These are phyloP conservation scores for Orthosia cruda DNA, from an alignment of 2,888 invertebrate species.

Conservation along the genomic window DNA sequence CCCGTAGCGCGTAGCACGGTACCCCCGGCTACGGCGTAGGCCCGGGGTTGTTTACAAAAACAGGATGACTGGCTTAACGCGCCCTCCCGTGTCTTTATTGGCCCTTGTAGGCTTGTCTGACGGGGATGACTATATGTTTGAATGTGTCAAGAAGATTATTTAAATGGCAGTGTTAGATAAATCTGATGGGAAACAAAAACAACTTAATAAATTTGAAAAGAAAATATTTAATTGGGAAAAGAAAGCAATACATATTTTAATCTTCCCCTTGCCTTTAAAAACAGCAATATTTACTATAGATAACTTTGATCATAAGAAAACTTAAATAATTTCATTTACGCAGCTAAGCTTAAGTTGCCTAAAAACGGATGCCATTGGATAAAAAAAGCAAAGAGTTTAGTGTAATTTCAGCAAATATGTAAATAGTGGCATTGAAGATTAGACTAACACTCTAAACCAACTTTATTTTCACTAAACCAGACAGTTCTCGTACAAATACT, in stretches of 20 bases:
- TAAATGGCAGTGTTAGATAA: background rate
- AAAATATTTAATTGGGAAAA: background rate
- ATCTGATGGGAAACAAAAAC: background rate
- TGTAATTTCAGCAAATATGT: too few relatives aligned
- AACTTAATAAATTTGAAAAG: background rate
- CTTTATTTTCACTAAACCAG: background rate
- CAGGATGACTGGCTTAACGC: slow-evolving; percentile 89
- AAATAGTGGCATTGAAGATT: background rate
- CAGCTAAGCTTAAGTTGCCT: too few relatives aligned
- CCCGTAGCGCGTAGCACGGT: slow-evolving; percentile 43
- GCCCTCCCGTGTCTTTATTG: slow-evolving; percentile 86
- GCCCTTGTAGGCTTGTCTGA: slow-evolving; percentile 84
- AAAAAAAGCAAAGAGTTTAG: too few relatives aligned
- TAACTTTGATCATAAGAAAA: too few relatives aligned
- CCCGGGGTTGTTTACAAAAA: slow-evolving; percentile 88
- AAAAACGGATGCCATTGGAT: too few relatives aligned
- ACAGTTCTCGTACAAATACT: background rate
- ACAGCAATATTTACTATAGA: too few relatives aligned
- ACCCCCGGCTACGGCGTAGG: slow-evolving; percentile 72
- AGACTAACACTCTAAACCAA: background rate
- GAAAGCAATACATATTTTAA: too few relatives aligned
- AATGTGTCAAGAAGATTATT: slow-evolving; percentile 37
- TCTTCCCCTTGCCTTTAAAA: too few relatives aligned
- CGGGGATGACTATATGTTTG: slow-evolving; percentile 72
- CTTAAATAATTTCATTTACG: too few relatives aligned